Evolutionary conservation across 2,888 invertebrate species (phyloP), one percentile per base, ranked within the genome.

Genomic region (Polydrusus pterygomalis): DNA sequence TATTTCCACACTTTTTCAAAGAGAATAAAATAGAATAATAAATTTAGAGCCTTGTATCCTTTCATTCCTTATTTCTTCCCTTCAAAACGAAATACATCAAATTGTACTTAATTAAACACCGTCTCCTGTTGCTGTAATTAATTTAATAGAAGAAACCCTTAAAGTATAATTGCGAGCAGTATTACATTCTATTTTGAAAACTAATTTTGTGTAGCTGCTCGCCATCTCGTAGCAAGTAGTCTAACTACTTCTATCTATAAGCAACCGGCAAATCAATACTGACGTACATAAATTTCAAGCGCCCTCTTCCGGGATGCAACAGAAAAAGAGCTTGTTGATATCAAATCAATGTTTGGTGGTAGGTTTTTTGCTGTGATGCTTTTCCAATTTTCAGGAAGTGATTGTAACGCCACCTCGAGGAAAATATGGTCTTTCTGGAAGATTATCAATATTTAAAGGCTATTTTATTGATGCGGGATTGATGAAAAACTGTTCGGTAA

Each of bases 71-170:
- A 2, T 25, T 13, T 54, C 17, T 2, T 13, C n/a, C 0, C 43
- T 43, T 13, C 18, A 54, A 17, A n/a, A 30, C 17, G 30, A 30
- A 54, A 30, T 3, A 25, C 25, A 54, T 25, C 30, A 54, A 54
- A 25, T 54, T 54, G 30, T 54, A 30, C 5, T 25, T 54, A 54
- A 54, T 54, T 54, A 54, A 54, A 54, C 25, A 25, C 54, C 54
- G n/a, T n/a, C n/a, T 54, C 54, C 54, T 54, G 30, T 54, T 54
- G 5, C 30, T 30, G 25, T 30, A 54, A 54, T 54, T 54, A 54
- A 54, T 54, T 54, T 54, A 54, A 30, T 30, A 54, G 54, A 25
- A 54, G 25, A 54, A 30, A 54, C 54, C 54, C 54, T 54, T n/a
- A n/a, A 54, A 30, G n/a, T 17, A 15, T 45, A 45, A 45, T 45